Evolutionary conservation across 2,888 invertebrate genomes (phyloP).

Genomic region (Periphyllus acericola): DNA sequence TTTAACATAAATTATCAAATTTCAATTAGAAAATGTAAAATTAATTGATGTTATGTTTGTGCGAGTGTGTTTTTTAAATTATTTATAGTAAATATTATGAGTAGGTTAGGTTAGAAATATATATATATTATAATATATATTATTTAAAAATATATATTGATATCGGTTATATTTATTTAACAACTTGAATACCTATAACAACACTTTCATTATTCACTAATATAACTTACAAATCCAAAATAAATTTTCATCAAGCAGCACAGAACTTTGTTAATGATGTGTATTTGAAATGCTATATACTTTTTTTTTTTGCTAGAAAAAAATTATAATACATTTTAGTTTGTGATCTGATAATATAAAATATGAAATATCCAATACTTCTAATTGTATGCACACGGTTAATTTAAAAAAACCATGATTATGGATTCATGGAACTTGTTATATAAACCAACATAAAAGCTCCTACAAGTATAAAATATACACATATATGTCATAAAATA

Average conservation of each 20-base stretch:
- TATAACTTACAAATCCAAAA: slow-evolving; percentile 53
- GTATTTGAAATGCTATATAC: slow-evolving; percentile 15
- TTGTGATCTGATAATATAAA: neutral
- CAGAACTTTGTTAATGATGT: slow-evolving; percentile 5
- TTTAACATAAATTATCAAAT: neutral
- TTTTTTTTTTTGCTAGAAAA: slow-evolving; percentile 14
- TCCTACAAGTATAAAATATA: neutral
- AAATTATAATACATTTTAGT: slow-evolving; percentile 38
- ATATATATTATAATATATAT: neutral
- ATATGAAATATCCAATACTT: slow-evolving; percentile 6
- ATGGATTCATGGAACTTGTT: too few relatives aligned
- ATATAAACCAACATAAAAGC: neutral
- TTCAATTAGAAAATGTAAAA: neutral
- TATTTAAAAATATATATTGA: neutral
- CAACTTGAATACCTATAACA: neutral
- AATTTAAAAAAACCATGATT: too few relatives aligned
- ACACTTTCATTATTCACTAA: neutral
- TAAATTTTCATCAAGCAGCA: slow-evolving; percentile 46
- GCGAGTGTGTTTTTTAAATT: neutral
- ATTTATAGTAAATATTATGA: neutral
- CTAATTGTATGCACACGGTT: neutral
- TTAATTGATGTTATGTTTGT: slow-evolving; percentile 23
- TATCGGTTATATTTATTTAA: neutral
- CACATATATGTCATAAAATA: neutral
- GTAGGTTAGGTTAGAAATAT: neutral